phyloP scores from a whole-genome alignment of 2,113 vertebrate species.

The Dipodomys ordii region DNA sequence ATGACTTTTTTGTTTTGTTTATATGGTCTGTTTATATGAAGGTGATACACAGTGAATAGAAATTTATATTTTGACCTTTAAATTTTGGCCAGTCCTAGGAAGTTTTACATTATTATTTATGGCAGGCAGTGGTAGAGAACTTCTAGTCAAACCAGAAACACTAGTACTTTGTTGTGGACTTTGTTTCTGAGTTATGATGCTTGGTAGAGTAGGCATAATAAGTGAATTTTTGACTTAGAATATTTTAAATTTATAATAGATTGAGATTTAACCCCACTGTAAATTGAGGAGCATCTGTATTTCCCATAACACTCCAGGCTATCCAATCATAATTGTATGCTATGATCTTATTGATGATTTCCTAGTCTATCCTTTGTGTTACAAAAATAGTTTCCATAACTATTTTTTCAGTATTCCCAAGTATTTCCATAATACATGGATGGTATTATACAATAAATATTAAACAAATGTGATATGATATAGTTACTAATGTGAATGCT shows the following conservation, averaged over 20 bases:
- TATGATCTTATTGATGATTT: not conserved
- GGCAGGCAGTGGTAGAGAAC: not conserved
- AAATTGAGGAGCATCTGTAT: not conserved
- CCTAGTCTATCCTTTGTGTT: conserved; percentile 26
- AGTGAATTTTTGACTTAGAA: not conserved
- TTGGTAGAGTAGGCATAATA: not conserved
- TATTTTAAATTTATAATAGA: not conserved
- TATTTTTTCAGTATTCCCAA: conserved; percentile 18
- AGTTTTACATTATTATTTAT: not conserved
- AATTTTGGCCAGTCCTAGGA: not conserved
- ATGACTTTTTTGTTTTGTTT: too few relatives aligned
- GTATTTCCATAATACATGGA: conserved; percentile 11
- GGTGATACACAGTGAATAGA: not conserved
- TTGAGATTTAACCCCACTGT: not conserved
- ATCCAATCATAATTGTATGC: not conserved
- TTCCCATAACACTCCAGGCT: not conserved
- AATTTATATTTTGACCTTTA: not conserved
- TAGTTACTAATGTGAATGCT: not conserved
- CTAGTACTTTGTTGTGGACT: not conserved
- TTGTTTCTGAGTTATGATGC: not conserved
- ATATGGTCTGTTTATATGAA: not conserved
- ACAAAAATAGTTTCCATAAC: not conserved
- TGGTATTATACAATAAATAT: conserved; percentile 28
- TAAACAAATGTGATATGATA: not conserved
- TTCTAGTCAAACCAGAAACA: not conserved